Base-by-base conservation (phyloP, 2,113 vertebrate species). In the Pandion haliaetus region DNA sequence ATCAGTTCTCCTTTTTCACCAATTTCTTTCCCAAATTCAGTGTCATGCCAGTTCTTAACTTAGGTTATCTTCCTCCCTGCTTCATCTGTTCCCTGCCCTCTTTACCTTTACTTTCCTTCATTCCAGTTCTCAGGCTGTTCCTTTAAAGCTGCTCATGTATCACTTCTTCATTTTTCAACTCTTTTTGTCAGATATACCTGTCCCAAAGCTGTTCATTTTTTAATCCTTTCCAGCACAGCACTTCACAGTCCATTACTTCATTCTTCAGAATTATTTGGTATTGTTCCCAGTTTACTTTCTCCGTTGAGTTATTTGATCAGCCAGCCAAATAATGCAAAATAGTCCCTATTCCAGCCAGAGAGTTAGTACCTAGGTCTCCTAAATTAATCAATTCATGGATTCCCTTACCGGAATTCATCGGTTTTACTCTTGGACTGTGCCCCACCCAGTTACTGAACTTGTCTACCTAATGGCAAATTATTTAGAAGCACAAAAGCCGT, bases 291-390 rank as follows among this genome's bases (percentile, higher is more conserved):
- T 70, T 94, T 91, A 80, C 77, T 91, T 93, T 93, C 61, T 86
- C 88, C 2, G 2, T 47, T 80, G 77, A 95, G 42, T 93, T 94
- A 85, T 95, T 96, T 86, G 84, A 91, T 95, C 38, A 95, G 78
- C 78, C 94, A 96, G 78, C 58, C 54, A 86, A 94, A 88, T 86
- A 95, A 95, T 90, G 78, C 81, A 83, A 93, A 95, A 90, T 88
- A 93, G 86, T 91, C 42, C 6, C 67, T 54, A 44, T 20, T 85
- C 23, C 34, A 76, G 65, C 76, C 69, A 91, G 52, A 28, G 44
- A 72, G 32, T 71, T 58, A 86, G 63, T 66, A 63, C 47, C 25
- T 36, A 89, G 28, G 29, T 55, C 65, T 65, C n/a, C 57, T 82
- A 42, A 84, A 94, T 8, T 42, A 50, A 95, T 95, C 73, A 70